Evolutionary conservation across 2,797 vertebrate genomes (phyloP).

Genomic region (Carcharodon carcharias): DNA sequence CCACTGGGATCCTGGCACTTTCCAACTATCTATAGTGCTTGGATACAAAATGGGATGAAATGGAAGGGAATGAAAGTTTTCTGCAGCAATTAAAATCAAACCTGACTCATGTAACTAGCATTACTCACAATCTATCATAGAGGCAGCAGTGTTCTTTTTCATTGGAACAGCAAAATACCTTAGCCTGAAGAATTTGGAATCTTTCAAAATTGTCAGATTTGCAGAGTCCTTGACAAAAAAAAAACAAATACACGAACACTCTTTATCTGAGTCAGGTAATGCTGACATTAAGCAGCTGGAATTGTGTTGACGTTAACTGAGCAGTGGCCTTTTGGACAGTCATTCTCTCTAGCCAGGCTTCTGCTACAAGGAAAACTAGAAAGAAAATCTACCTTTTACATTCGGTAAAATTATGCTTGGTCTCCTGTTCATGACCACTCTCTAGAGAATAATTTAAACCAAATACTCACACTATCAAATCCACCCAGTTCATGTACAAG

Average conservation of each 20-base stretch:
- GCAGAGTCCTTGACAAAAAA: not conserved
- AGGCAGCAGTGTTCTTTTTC: not conserved
- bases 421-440: not conserved
- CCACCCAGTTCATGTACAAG: conserved; percentile 69
- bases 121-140: not conserved
- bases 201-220: not conserved
- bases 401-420: not conserved
- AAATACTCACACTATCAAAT: conserved; percentile 62
- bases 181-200: not conserved
- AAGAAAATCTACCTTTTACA: not conserved
- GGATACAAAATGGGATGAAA: not conserved
- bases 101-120: not conserved
- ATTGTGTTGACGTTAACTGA: not conserved
- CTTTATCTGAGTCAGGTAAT: not conserved
- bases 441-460: not conserved
- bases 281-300: not conserved
- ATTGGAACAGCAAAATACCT: not conserved
- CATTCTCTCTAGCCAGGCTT: not conserved
- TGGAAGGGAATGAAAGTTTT: not conserved
- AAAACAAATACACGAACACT: not conserved
- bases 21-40: not conserved
- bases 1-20: not conserved
- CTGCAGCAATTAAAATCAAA: not conserved
- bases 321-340: not conserved
- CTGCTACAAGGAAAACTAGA: not conserved